Evolutionary conservation across 2,113 vertebrate genomes (phyloP).

Genomic region (Melanocharis versteri): DNA sequence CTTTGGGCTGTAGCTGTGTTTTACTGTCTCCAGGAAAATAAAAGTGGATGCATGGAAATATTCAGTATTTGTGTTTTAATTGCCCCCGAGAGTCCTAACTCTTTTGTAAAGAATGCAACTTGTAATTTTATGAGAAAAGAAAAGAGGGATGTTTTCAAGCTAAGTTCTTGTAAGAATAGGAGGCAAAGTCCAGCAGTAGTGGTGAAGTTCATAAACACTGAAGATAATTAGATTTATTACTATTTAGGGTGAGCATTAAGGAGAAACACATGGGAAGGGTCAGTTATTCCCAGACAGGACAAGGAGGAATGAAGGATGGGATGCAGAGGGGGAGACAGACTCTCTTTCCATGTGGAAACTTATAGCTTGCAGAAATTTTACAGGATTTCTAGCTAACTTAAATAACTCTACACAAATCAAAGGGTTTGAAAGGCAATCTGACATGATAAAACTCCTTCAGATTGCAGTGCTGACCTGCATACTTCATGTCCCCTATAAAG

Average conservation of each 20-base stretch:
- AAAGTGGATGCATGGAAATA: neutral
- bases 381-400: neutral
- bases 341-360: neutral
- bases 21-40: slow-evolving; percentile 28
- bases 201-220: neutral
- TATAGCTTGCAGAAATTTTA: neutral
- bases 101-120: neutral
- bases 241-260: neutral
- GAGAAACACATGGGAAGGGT: neutral
- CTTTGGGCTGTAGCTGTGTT: slow-evolving; percentile 30
- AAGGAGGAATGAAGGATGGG: neutral
- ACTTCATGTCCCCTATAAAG: neutral
- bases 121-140: neutral
- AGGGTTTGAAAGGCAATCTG: neutral
- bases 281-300: neutral
- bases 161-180: neutral
- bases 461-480: neutral
- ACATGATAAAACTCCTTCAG: neutral
- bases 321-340: neutral
- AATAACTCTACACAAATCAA: neutral
- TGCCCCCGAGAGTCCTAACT: neutral
- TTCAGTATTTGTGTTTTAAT: slow-evolving; percentile 25
- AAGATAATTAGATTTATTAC: neutral
- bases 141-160: neutral
- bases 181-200: neutral